These are phyloP conservation scores for Brachionus manjavacas DNA, from an alignment of 1,140 invertebrate genomes.

Conservation along the genomic window DNA sequence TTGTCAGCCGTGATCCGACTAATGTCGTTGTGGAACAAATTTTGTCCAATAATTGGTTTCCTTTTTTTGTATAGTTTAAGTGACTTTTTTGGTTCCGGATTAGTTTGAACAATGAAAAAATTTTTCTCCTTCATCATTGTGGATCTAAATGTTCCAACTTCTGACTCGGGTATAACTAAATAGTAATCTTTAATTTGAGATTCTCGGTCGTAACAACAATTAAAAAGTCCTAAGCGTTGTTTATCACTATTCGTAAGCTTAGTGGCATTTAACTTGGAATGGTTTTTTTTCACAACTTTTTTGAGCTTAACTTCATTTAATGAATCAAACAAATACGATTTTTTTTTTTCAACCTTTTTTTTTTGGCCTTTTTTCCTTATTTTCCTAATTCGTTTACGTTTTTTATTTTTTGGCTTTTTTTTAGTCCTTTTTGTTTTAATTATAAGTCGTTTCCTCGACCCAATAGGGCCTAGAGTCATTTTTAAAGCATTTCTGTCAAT, in stretches of 20 bases:
- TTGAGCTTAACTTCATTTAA: not conserved
- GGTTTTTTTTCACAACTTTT: not conserved
- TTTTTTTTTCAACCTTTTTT: not conserved
- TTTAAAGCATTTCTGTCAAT: not conserved
- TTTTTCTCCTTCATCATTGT: not conserved
- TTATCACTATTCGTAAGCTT: not conserved
- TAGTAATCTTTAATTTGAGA: not conserved
- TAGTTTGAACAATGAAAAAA: not conserved
- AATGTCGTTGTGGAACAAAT: slow-evolving; percentile 7
- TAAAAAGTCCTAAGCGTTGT: not conserved
- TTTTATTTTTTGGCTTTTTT: not conserved
- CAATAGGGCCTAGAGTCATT: not conserved
- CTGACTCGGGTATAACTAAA: not conserved
- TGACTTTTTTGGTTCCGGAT: not conserved
- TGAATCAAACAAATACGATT: not conserved
- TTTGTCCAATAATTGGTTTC: not conserved
- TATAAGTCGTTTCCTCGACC: not conserved
- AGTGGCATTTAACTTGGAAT: not conserved
- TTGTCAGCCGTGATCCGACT: not conserved
- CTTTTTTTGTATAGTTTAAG: slow-evolving; percentile 12
- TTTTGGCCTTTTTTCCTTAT: not conserved
- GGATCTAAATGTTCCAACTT: not conserved
- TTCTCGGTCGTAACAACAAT: not conserved
- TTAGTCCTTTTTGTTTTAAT: not conserved
- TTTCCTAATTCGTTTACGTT: not conserved